These are phyloP conservation scores for Halcyon chelicuti DNA, from an alignment of 2,797 vertebrate genomes.

Conservation along the genomic window DNA sequence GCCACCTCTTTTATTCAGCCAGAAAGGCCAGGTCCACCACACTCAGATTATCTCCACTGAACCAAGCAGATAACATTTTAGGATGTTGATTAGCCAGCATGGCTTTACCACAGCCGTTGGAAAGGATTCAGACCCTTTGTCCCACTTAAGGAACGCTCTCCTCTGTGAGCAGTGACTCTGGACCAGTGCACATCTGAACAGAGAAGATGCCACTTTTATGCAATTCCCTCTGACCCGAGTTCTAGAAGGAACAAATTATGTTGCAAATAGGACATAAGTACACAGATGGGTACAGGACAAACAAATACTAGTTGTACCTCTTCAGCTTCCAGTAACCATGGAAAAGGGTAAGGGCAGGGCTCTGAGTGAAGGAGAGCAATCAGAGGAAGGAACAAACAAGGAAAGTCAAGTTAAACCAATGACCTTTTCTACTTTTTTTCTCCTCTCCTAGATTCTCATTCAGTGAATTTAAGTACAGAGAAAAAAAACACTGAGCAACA, in stretches of 20 bases:
- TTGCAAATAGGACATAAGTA: background rate
- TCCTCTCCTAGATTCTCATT: background rate
- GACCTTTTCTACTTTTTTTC: background rate
- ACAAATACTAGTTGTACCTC: background rate
- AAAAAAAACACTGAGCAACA: background rate
- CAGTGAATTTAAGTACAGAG: background rate
- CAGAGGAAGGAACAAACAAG: background rate
- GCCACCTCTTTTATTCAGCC: background rate
- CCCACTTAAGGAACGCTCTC: fast-evolving
- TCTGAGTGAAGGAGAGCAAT: background rate
- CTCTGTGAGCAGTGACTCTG: background rate
- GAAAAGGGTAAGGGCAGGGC: background rate
- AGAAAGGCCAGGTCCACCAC: background rate
- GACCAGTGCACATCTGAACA: fast-evolving
- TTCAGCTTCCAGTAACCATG: background rate
- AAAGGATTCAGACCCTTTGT: background rate
- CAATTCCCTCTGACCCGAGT: background rate
- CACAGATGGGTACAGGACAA: background rate
- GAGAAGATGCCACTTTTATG: background rate
- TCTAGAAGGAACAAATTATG: background rate
- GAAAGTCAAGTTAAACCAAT: background rate
- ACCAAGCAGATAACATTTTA: background rate
- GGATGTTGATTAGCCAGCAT: background rate
- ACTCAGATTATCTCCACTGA: background rate
- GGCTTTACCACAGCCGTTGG: background rate